Evolutionary conservation across 2,113 vertebrate genomes (phyloP), one percentile per base, ranked within the genome.

Genomic region (Psittacara wagleri): DNA sequence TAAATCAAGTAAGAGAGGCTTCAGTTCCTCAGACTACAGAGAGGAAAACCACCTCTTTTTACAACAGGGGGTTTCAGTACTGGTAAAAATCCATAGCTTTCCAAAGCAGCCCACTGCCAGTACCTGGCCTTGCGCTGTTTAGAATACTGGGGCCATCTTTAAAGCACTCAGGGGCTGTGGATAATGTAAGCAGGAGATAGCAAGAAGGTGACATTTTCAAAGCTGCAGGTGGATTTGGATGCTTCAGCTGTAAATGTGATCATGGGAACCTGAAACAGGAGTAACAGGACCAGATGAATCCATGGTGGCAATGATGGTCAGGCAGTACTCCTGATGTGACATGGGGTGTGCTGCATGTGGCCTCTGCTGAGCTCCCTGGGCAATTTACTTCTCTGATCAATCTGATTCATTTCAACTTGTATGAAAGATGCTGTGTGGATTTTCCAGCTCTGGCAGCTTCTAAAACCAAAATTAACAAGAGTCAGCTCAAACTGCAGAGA

Each of bases 1-100:
- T 97, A 97, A 97, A 97, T 96, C 74, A 64, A 67, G 79, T 39
- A 69, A 76, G 67, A 80, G 75, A 90, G 35, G 41, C 24, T 80
- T 89, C 79, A 86, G 66, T 93, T 95, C 93, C 61, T 94, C 68
- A 95, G 92, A 51, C 44, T 69, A 61, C 75, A 74, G 37, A 88
- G 33, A 39, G 59, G 22, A 72, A 69, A 90, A 66, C 18, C 31
- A 41, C 24, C 31, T 95, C 35, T 43, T 52, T 83, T 59, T 83
- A 86, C 41, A 72, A 63, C 7, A 86, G 54, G 70, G 22, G 28
- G 49, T 69, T 89, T 74, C 88, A 85, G 46, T 29, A 78, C 62
- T 51, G 46, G 33, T 49, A 81, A 86, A 88, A 81, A 61, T 27
- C 61, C 59, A 22, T 20, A 61, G 35, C 13, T 90, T 81, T 88